phyloP scores from a whole-genome alignment of 2,888 invertebrate species.

The Lumbricus terrestris region DNA sequence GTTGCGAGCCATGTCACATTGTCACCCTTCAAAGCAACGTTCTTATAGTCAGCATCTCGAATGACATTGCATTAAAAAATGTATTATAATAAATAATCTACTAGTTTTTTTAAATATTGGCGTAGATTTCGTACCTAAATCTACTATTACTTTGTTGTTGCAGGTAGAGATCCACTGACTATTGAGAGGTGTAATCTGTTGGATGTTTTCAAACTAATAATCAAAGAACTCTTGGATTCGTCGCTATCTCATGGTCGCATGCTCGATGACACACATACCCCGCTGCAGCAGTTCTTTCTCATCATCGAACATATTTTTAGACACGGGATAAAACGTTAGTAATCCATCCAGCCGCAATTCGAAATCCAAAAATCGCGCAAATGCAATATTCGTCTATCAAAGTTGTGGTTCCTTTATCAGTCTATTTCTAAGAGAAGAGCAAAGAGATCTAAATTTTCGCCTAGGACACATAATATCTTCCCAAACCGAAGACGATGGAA shows the following conservation, averaged over 20 bases:
- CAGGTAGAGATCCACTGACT: conserved; percentile 78
- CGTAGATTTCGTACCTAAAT: not conserved
- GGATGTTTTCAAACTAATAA: conserved; percentile 91
- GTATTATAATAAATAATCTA: too few species aligned
- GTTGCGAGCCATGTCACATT: too few species aligned
- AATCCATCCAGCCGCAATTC: not conserved
- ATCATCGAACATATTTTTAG: conserved; percentile 94
- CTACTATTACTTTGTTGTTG: not conserved
- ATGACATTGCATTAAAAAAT: too few species aligned
- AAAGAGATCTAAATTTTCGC: too few species aligned
- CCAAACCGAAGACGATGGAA: too few species aligned
- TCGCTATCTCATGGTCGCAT: conserved; percentile 85
- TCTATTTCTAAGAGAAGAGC: too few species aligned
- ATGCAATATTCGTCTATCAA: too few species aligned
- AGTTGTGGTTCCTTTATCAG: too few species aligned
- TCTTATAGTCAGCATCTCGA: too few species aligned
- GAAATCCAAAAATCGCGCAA: too few species aligned
- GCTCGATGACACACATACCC: conserved; percentile 64
- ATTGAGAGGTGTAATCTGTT: conserved; percentile 93
- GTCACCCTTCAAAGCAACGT: too few species aligned
- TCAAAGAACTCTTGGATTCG: conserved; percentile 92
- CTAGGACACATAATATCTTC: too few species aligned
- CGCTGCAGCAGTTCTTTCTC: conserved; percentile 94
- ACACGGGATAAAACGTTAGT: conserved; percentile 85
- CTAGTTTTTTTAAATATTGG: not conserved